Conservation (phyloP, 2,797 vertebrate genomes). For the Acrossocheilus wenchowensis region DNA sequence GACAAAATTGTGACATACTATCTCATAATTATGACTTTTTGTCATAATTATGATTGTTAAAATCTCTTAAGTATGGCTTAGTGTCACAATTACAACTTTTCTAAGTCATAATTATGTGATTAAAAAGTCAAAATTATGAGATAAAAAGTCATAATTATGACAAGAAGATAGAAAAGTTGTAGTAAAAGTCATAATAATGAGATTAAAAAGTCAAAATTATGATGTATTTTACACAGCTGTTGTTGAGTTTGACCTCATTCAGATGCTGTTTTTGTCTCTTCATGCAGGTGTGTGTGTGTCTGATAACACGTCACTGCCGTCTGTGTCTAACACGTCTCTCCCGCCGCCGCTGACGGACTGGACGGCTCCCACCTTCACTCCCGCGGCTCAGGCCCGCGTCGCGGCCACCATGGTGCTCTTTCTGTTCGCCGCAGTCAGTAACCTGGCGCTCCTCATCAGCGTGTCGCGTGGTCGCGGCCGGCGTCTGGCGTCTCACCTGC, state of each 20-base stretch:
- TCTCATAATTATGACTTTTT: too few species aligned
- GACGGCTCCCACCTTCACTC: slow-evolving; percentile 82
- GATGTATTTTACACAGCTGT: not conserved
- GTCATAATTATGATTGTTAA: too few species aligned
- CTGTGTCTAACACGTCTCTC: slow-evolving; percentile 61
- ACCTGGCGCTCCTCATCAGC: slow-evolving; percentile 79
- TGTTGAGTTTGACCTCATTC: not conserved
- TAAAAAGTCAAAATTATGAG: too few species aligned
- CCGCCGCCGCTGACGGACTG: slow-evolving; percentile 66
- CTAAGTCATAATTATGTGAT: not conserved
- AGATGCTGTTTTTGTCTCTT: not conserved
- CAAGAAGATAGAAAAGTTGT: too few species aligned
- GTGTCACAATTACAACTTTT: not conserved
- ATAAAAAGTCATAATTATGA: too few species aligned
- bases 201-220: too few species aligned
- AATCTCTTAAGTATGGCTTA: too few species aligned
- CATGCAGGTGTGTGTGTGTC: slow-evolving; percentile 36
- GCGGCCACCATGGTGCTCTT: slow-evolving; percentile 81
- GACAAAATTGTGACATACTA: not conserved
- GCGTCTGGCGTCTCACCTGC: slow-evolving; percentile 81
- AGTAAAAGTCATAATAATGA: too few species aligned
- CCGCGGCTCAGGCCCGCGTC: slow-evolving; percentile 82
- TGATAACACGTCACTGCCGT: slow-evolving; percentile 34
- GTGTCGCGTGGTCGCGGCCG: slow-evolving; percentile 81
- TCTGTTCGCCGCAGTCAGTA: slow-evolving; percentile 80